Evolutionary conservation across 1,140 invertebrate genomes (phyloP).

Genomic region (Neodiprion fabricii): DNA sequence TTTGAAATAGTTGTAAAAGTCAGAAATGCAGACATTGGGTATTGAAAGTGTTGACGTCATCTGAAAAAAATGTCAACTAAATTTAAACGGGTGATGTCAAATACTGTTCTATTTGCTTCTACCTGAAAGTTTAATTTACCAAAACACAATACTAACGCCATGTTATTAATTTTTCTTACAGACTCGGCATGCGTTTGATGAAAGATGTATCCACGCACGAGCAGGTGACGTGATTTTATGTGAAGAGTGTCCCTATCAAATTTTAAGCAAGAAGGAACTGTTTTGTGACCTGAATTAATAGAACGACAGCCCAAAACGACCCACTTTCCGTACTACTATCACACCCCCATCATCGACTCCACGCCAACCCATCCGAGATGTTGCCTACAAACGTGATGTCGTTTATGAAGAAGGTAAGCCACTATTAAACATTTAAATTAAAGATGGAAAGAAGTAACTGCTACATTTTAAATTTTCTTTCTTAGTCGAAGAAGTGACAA

Average conservation of each 20-base stretch:
- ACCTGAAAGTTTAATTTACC: no score
- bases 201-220: not conserved
- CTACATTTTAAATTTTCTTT: not conserved
- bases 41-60: no score
- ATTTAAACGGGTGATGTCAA: no score
- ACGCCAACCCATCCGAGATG: constrained; percentile 58
- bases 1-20: no score
- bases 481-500: no score
- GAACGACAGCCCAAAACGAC: not conserved
- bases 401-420: constrained; percentile 82
- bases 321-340: not conserved
- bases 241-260: not conserved
- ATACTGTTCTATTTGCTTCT: no score
- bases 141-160: no score
- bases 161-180: not conserved
- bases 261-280: not conserved
- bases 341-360: not conserved
- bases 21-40: no score
- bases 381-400: constrained; percentile 81
- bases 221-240: not conserved
- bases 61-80: no score
- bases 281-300: not conserved
- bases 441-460: constrained; percentile 21
- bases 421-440: constrained; percentile 5
- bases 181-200: not conserved